These are phyloP conservation scores for Sitta carolinensis DNA, from an alignment of 2,797 vertebrate genomes.

Conservation along the genomic window DNA sequence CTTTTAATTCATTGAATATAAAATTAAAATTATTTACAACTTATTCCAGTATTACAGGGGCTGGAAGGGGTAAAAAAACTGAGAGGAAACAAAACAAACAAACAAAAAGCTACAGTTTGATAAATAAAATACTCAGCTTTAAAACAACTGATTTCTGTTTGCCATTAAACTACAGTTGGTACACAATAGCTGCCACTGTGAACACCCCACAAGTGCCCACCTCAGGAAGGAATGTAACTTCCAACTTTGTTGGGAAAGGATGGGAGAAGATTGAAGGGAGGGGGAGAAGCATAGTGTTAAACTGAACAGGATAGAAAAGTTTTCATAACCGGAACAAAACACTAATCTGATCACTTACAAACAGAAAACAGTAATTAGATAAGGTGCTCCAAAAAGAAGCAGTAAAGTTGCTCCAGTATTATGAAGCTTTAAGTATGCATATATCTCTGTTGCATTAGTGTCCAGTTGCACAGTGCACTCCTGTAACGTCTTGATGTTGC, in stretches of 20 bases:
- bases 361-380: conserved; percentile 80
- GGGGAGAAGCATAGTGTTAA: conserved; percentile 45
- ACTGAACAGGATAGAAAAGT: conserved; percentile 29
- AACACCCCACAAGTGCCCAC: conserved; percentile 85
- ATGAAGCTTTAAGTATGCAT: conserved; percentile 88
- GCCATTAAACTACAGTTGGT: conserved; percentile 75
- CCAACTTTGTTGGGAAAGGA: conserved; percentile 73
- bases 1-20: conserved; percentile 97
- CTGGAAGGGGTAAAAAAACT: conserved; percentile 79
- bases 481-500: conserved; percentile 72
- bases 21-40: conserved; percentile 99
- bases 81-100: conserved; percentile 68
- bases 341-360: conserved; percentile 81
- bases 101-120: conserved; percentile 90
- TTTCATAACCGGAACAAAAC: conserved; percentile 56
- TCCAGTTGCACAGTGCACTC: conserved; percentile 90
- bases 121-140: conserved; percentile 99
- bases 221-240: conserved; percentile 85
- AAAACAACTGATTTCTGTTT: conserved; percentile 90
- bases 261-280: neutral
- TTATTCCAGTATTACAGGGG: conserved; percentile 97
- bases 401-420: conserved; percentile 91
- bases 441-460: conserved; percentile 73
- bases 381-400: conserved; percentile 98
- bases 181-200: conserved; percentile 92